These are phyloP conservation scores for Leucosticte australis DNA, from an alignment of 2,113 vertebrate species.

Conservation along the genomic window DNA sequence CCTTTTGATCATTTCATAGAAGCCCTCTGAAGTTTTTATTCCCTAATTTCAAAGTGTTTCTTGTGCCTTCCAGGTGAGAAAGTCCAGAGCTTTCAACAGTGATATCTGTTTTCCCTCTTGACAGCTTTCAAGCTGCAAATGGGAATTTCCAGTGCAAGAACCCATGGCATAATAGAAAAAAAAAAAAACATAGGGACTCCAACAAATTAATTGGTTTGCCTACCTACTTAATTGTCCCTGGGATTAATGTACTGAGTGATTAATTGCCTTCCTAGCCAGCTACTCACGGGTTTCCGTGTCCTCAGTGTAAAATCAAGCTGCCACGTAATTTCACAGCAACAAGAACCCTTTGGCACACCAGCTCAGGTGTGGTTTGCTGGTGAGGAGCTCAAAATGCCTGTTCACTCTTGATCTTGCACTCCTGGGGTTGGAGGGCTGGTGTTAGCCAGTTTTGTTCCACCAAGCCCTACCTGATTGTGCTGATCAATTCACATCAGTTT, in stretches of 20 bases:
- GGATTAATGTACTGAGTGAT: conserved; percentile 1
- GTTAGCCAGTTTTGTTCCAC: neutral
- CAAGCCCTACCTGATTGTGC: neutral
- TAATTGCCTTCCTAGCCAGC: conserved; percentile 20
- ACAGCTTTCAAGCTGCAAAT: neutral
- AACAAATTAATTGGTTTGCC: conserved; percentile 1
- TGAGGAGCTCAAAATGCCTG: neutral
- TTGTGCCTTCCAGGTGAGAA: conserved; percentile 27
- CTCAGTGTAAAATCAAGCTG: neutral
- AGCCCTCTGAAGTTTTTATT: conserved; percentile 20
- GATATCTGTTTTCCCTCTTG: neutral
- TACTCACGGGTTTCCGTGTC: neutral
- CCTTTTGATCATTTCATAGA: conserved; percentile 14
- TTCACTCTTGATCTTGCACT: neutral
- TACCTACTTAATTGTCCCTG: neutral
- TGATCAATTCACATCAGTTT: neutral
- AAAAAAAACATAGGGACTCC: neutral
- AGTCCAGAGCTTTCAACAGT: neutral
- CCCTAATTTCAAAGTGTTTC: conserved; percentile 41
- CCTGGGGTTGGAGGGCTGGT: neutral
- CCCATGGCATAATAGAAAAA: neutral
- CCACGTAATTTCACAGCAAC: neutral
- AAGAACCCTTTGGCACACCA: neutral
- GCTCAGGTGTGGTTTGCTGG: neutral
- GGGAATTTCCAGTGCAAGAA: conserved; percentile 4